Evolutionary conservation across 2,888 invertebrate species (phyloP), one percentile per base, ranked within the genome.

Genomic region (Seladonia tumulorum): DNA sequence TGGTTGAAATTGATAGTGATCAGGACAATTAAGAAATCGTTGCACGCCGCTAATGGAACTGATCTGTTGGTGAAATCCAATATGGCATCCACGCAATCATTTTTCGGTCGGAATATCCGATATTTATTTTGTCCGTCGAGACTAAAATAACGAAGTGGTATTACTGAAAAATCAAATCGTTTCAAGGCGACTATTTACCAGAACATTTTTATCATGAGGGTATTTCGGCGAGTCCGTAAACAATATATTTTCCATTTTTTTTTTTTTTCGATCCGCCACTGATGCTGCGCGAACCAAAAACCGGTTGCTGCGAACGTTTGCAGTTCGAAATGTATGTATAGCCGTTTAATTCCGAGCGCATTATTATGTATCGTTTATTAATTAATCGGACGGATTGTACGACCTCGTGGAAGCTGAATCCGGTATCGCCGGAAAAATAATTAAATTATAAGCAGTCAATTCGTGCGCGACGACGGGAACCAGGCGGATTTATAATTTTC

Each of bases 391-490:
- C 29, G 14, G 63, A 53, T n/a, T 53, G 29, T 7, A 14, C 16
- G 29, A 16, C 29, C 16, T 29, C 29, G 63, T 16, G 7, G 63
- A 63, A 29, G 29, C 29, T 29, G 63, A 63, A 63, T 29, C 2
- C 16, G 7, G 5, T 63, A 63, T 63, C 63, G 63, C 63, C 10
- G 29, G 60, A 29, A 63, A 63, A 63, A 63, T 63, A 29, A 63
- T 63, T 63, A 63, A 25, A 63, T 63, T 5, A 63, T 63, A 63
- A 63, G 63, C 63, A 63, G 63, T 63, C 14, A 16, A 63, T 29
- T 63, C 60, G 60, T 16, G 25, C 16, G 60, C 60, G 29, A 25
- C 25, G 25, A 63, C 29, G 7, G 25, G 14, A 29, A 63, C 60
- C 16, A 14, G 25, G 2, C 2, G 29, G 25, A 29, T 63, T 63